Conservation (phyloP, 2,797 vertebrate species). For the Enteromius thamalakanensis region DNA sequence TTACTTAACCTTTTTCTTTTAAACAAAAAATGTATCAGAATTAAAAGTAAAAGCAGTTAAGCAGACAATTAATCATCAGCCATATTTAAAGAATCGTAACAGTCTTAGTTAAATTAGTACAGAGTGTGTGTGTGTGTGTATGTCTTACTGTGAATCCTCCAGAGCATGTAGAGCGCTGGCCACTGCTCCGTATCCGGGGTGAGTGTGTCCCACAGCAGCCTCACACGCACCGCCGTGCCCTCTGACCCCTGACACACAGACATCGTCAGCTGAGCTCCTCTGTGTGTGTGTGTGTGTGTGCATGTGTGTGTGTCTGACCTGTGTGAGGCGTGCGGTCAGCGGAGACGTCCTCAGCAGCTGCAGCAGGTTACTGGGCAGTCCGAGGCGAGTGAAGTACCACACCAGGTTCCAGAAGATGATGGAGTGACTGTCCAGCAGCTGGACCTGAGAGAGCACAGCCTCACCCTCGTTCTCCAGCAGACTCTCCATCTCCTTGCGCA, state of each 20-base stretch:
- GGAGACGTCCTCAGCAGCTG: conserved; percentile 81
- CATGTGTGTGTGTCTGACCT: conserved; percentile 63
- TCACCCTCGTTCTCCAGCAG: conserved; percentile 93
- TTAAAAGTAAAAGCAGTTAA: too few species aligned
- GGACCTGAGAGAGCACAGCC: conserved; percentile 83
- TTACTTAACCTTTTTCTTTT: too few species aligned
- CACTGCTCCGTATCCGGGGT: conserved; percentile 83
- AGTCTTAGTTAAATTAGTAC: too few species aligned
- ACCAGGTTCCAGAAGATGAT: conserved; percentile 97
- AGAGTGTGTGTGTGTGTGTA: not conserved
- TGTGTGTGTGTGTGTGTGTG: not conserved
- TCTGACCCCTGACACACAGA: conserved; percentile 68
- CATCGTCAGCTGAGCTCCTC: not conserved
- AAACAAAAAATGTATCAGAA: too few species aligned
- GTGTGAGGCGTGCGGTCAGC: conserved; percentile 71
- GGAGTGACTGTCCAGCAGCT: conserved; percentile 88
- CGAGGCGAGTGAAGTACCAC: conserved; percentile 91
- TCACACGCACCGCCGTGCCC: conserved; percentile 72
- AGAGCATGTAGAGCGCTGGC: conserved; percentile 90
- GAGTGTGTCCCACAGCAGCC: conserved; percentile 89
- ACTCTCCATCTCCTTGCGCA: conserved; percentile 92
- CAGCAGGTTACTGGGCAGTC: conserved; percentile 84
- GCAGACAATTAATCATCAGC: too few species aligned
- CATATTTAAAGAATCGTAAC: too few species aligned
- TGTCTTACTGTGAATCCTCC: conserved; percentile 90